Conservation (phyloP, 2,113 vertebrate species). For the Ceratotherium simum region DNA sequence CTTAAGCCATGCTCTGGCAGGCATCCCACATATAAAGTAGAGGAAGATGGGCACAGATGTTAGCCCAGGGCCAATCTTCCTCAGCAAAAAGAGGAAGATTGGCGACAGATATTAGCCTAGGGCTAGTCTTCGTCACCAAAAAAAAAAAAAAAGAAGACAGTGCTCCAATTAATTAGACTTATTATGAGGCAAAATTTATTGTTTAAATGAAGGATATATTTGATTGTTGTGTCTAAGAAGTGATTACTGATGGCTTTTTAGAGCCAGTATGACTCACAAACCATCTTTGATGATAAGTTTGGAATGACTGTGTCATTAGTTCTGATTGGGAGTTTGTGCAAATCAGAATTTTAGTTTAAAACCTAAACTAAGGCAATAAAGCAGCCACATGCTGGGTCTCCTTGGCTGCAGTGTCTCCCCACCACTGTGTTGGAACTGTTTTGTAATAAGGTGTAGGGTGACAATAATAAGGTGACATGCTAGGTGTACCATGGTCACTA, state of each 20-base stretch:
- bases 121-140: too few species aligned
- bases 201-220: conserved; percentile 57
- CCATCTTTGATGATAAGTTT: conserved; percentile 72
- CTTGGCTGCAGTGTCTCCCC: not conserved
- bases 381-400: not conserved
- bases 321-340: conserved; percentile 69
- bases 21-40: too few species aligned
- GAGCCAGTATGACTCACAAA: conserved; percentile 70
- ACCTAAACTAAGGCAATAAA: conserved; percentile 54
- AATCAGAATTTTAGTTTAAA: conserved; percentile 68
- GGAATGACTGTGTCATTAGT: conserved; percentile 68
- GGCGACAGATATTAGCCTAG: too few species aligned
- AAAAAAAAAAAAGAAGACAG: conserved; percentile 72
- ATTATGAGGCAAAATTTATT: conserved; percentile 67
- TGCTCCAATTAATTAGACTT: conserved; percentile 66
- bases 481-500: not conserved
- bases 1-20: too few species aligned
- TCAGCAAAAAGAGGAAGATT: too few species aligned
- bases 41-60: too few species aligned
- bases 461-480: not conserved
- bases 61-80: too few species aligned
- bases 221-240: conserved; percentile 72
- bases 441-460: not conserved
- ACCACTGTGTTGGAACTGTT: not conserved
- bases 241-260: conserved; percentile 73